These are phyloP conservation scores for Phortica variegata DNA, from an alignment of 1,140 invertebrate genomes.

Conservation along the genomic window DNA sequence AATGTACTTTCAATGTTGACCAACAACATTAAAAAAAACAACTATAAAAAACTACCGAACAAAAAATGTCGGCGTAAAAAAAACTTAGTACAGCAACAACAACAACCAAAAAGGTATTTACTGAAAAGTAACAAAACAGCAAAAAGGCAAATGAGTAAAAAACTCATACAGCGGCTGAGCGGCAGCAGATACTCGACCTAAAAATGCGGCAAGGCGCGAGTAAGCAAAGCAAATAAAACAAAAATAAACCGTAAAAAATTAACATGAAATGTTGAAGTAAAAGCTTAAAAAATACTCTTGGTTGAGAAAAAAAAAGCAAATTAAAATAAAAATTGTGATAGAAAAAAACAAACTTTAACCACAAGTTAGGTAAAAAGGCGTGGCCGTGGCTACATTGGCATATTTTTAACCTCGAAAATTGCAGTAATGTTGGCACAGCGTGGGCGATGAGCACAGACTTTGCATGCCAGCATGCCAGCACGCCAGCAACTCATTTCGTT, in stretches of 20 bases:
- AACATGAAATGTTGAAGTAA: no score
- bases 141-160: conserved; percentile 10
- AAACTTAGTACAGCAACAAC: conserved; percentile 6
- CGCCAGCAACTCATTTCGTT: no score
- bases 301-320: no score
- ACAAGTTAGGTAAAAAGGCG: conserved; percentile 4
- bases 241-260: conserved; percentile 2
- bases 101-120: conserved; percentile 2
- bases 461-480: no score
- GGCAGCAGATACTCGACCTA: conserved; percentile 23
- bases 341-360: no score
- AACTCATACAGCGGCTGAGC: not conserved
- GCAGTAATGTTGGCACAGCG: not conserved
- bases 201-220: conserved; percentile 10
- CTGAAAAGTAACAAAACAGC: conserved; percentile 5
- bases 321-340: no score
- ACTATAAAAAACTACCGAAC: conserved; percentile 11
- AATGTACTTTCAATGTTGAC: conserved; percentile 31
- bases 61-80: not conserved
- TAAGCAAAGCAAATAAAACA: conserved; percentile 23
- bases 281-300: not conserved
- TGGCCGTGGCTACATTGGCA: not conserved
- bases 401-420: conserved; percentile 8
- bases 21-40: conserved; percentile 13
- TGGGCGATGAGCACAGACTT: no score